phyloP scores from a whole-genome alignment of 2,113 vertebrate genomes.

The Prietella phreatophila region DNA sequence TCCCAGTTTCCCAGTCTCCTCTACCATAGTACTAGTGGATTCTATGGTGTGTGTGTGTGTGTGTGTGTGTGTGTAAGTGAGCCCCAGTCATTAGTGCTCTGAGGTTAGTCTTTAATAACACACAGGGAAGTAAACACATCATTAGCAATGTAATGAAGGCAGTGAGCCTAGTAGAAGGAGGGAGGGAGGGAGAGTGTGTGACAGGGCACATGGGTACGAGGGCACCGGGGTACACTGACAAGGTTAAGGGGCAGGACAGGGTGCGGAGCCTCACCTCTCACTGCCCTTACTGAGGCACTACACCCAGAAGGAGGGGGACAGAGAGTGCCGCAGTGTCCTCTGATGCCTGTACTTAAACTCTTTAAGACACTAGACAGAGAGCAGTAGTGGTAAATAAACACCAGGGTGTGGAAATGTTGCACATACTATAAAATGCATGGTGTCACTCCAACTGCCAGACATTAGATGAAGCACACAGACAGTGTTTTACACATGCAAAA shows the following conservation, averaged over 20 bases:
- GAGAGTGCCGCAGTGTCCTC: not conserved
- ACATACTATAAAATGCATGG: not conserved
- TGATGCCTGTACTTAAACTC: not conserved
- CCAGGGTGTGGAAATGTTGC: too few species aligned
- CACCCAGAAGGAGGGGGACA: not conserved
- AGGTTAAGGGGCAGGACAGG: conserved; percentile 37
- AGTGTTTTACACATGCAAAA: not conserved
- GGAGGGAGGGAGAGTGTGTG: conserved; percentile 1
- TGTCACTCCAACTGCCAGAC: not conserved
- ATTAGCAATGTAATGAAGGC: conserved; percentile 58
- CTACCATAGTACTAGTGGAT: conserved; percentile 16
- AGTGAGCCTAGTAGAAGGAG: conserved; percentile 28
- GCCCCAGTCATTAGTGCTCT: conserved; percentile 53
- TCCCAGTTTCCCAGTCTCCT: not conserved
- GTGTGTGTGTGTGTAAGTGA: conserved; percentile 46
- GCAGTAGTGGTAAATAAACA: not conserved
- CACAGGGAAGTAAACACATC: conserved; percentile 53
- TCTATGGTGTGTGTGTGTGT: conserved; percentile 51
- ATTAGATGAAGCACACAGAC: not conserved
- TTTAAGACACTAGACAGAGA: not conserved
- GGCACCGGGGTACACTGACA: conserved; percentile 34
- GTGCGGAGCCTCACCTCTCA: conserved; percentile 30
- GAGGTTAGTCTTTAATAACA: conserved; percentile 59
- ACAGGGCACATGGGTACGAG: conserved; percentile 38
- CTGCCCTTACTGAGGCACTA: conserved; percentile 38